These are phyloP conservation scores for Pammene aurita DNA, from an alignment of 2,888 invertebrate species.

Conservation along the genomic window DNA sequence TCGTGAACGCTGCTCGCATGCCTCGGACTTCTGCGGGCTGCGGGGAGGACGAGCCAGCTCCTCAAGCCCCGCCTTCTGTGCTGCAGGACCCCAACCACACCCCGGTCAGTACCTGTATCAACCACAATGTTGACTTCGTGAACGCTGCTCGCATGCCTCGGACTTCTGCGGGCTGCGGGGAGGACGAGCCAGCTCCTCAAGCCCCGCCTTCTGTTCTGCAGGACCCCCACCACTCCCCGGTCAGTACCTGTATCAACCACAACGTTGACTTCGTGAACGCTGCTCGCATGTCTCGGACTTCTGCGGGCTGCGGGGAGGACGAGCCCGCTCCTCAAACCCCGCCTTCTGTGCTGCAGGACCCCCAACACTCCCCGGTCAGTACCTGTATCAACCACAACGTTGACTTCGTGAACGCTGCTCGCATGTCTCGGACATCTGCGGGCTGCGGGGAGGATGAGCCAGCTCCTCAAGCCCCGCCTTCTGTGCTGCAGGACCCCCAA, in stretches of 20 bases:
- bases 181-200: slow-evolving; percentile 77
- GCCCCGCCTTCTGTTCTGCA: slow-evolving; percentile 77
- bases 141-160: slow-evolving; percentile 94
- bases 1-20: slow-evolving; percentile 93
- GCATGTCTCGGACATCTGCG: slow-evolving; percentile 93
- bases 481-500: slow-evolving; percentile 83
- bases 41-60: slow-evolving; percentile 84
- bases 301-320: slow-evolving; percentile 93
- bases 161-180: slow-evolving; percentile 95
- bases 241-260: slow-evolving; percentile 91
- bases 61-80: slow-evolving; percentile 66
- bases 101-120: slow-evolving; percentile 69
- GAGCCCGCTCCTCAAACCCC: slow-evolving; percentile 64
- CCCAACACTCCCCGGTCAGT: slow-evolving; percentile 80
- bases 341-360: slow-evolving; percentile 82
- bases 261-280: slow-evolving; percentile 97
- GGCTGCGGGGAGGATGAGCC: slow-evolving; percentile 91
- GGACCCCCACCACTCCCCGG: slow-evolving; percentile 82
- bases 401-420: slow-evolving; percentile 93
- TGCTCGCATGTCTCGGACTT: slow-evolving; percentile 92
- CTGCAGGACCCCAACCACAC: slow-evolving; percentile 83
- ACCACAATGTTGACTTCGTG: too few relatives aligned
- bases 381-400: too few relatives aligned
- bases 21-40: slow-evolving; percentile 96
- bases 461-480: slow-evolving; percentile 56